Percentiles rank a stretch among this genome's conserved stretches.
Evolutionary conservation across 2,797 vertebrate species (phyloP).

Genomic region (Notolabrus celidotus): DNA sequence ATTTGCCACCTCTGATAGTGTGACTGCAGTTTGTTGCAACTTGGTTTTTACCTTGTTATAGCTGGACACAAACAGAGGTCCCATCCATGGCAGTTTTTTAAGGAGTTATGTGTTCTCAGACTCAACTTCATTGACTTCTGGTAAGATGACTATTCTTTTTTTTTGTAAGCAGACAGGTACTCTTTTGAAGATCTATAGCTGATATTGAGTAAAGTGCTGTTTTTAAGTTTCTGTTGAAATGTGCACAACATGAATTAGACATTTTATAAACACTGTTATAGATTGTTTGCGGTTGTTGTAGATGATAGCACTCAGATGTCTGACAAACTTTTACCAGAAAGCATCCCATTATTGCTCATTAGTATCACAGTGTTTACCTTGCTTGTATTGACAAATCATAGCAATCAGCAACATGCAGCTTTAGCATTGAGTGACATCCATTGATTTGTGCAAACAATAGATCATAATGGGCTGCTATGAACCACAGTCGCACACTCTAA

Average conservation of each 20-base stretch:
- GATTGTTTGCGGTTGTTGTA: slow-evolving; percentile 57
- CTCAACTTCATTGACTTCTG: slow-evolving; percentile 41
- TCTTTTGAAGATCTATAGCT: not conserved
- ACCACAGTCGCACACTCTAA: slow-evolving; percentile 60
- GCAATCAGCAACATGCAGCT: slow-evolving; percentile 74
- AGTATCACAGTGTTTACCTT: slow-evolving; percentile 72
- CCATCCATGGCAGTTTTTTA: slow-evolving; percentile 16
- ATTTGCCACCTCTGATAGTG: slow-evolving; percentile 25
- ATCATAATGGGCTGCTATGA: slow-evolving; percentile 72
- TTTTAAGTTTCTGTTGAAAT: slow-evolving; percentile 29
- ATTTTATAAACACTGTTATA: slow-evolving; percentile 51
- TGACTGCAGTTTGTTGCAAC: slow-evolving; percentile 9
- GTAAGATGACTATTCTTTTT: slow-evolving; percentile 23
- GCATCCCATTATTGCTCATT: slow-evolving; percentile 76
- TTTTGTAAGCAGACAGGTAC: not conserved
- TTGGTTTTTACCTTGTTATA: slow-evolving; percentile 27
- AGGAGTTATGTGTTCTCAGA: slow-evolving; percentile 32
- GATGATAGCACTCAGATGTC: slow-evolving; percentile 45
- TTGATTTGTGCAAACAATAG: slow-evolving; percentile 78
- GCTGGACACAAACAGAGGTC: slow-evolving; percentile 16
- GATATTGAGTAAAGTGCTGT: not conserved
- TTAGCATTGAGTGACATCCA: slow-evolving; percentile 74
- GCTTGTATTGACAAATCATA: slow-evolving; percentile 72
- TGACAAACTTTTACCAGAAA: slow-evolving; percentile 64
- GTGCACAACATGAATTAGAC: slow-evolving; percentile 14